Evolutionary conservation across 2,797 vertebrate species (phyloP).

Genomic region (Leuciscus waleckii): DNA sequence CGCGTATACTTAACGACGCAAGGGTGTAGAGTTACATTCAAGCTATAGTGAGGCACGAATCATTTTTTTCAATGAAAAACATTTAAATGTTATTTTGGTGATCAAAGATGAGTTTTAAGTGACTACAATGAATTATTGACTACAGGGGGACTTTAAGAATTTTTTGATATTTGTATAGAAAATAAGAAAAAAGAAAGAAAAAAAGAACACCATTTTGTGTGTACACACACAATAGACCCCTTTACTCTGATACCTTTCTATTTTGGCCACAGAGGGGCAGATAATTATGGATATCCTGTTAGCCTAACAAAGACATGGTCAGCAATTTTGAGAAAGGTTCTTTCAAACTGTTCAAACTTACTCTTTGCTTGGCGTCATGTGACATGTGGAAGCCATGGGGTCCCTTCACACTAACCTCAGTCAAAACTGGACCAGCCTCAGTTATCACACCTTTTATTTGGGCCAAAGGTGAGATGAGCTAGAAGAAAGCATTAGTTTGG

Average conservation of each 20-base stretch:
- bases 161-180: neutral
- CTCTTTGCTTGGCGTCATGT: slow-evolving; percentile 12
- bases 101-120: no score
- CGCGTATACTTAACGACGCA: no score
- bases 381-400: slow-evolving; percentile 44
- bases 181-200: neutral
- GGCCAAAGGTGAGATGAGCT: slow-evolving; percentile 38
- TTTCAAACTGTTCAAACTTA: neutral
- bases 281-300: slow-evolving; percentile 30
- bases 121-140: no score
- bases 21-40: no score
- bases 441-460: slow-evolving; percentile 45
- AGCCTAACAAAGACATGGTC: neutral
- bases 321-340: neutral
- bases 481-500: neutral
- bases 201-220: neutral
- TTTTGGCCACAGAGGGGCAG: neutral
- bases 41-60: no score
- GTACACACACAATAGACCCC: neutral
- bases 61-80: no score
- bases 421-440: slow-evolving; percentile 9
- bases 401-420: slow-evolving; percentile 11
- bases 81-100: no score
- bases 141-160: neutral
- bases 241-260: neutral